A percentile compares a stretch with the other conserved stretches of the same genome.
phyloP scores from a whole-genome alignment of 2,888 invertebrate genomes.

The Aromia moschata region DNA sequence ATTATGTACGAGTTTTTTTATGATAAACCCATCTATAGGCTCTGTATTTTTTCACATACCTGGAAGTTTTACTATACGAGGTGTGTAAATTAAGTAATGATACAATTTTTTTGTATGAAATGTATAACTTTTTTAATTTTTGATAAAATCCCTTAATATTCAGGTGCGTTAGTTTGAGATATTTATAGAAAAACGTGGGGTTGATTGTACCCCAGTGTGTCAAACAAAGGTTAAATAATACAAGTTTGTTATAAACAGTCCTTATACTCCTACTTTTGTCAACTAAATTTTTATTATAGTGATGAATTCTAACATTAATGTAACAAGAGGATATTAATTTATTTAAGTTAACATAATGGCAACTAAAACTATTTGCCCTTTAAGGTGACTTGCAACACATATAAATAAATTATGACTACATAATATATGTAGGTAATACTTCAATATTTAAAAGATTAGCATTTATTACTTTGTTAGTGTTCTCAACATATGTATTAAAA shows the following conservation, averaged over 20 bases:
- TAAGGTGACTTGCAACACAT: background rate
- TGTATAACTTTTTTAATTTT: no score
- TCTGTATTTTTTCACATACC: no score
- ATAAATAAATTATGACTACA: background rate
- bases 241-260: background rate
- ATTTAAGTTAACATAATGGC: background rate
- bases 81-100: no score
- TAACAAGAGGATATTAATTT: constrained; percentile 1
- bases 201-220: no score
- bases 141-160: no score
- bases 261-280: constrained; percentile 1
- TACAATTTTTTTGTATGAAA: no score
- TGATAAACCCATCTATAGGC: no score
- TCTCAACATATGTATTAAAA: background rate
- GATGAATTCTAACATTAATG: background rate
- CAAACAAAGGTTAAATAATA: constrained; percentile 1
- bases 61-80: no score
- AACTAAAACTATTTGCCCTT: background rate
- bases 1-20: no score
- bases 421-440: background rate
- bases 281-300: background rate
- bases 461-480: background rate
- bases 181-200: no score
- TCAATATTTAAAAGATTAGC: no score
- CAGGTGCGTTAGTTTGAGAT: no score